These are phyloP conservation scores for Fukomys damarensis DNA, from an alignment of 2,113 vertebrate species.

Conservation along the genomic window DNA sequence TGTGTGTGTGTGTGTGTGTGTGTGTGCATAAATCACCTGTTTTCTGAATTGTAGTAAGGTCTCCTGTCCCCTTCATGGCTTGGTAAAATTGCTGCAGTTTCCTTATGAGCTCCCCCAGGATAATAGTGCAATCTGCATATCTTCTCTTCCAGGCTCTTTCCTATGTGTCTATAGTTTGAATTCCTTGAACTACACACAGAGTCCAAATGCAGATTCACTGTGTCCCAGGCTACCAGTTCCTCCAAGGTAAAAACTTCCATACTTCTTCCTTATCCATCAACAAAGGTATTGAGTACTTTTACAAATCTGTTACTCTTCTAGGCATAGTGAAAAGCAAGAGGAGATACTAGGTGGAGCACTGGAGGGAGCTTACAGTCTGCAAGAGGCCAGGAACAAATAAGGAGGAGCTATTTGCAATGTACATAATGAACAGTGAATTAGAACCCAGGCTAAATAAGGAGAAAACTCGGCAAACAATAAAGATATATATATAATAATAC, in stretches of 20 bases:
- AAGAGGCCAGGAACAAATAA: neutral
- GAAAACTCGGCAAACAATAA: neutral
- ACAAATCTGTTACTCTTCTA: neutral
- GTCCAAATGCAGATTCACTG: constrained; percentile 79
- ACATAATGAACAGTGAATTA: neutral
- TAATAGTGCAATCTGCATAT: neutral
- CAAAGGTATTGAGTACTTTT: neutral
- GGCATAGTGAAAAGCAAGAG: neutral
- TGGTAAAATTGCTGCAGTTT: neutral
- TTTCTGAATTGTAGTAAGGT: neutral
- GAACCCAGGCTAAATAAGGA: neutral
- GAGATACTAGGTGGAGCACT: neutral
- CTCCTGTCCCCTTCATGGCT: neutral
- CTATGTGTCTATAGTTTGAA: constrained; percentile 88
- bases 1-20: neutral
- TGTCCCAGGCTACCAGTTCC: constrained; percentile 89
- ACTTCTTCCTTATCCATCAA: neutral
- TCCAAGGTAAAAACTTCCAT: constrained; percentile 84
- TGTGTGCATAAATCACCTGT: neutral
- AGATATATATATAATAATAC: neutral
- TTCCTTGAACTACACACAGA: constrained; percentile 83
- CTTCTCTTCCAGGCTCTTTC: constrained; percentile 84
- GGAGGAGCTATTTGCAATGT: neutral
- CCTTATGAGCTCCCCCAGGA: neutral
- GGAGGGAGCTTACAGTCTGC: neutral